phyloP scores from a whole-genome alignment of 1,140 invertebrate genomes.

The Drosophila micromelanica region DNA sequence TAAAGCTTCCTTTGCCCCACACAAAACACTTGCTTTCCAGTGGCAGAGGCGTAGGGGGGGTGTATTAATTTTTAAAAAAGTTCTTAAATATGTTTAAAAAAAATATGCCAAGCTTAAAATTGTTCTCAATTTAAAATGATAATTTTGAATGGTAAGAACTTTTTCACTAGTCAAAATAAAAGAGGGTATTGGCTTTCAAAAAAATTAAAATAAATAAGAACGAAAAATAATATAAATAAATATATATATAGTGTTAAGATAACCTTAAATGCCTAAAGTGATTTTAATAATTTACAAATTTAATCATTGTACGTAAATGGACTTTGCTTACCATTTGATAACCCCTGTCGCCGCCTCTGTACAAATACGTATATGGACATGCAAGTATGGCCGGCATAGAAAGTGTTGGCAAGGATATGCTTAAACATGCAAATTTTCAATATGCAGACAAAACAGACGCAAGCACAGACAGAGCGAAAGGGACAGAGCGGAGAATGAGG shows the following conservation, averaged over 20 bases:
- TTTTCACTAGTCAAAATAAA: too few relatives aligned
- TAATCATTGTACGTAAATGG: neutral
- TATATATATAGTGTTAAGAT: too few relatives aligned
- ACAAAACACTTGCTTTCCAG: constrained; percentile 13
- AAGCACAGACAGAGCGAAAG: constrained; percentile 3
- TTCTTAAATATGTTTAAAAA: too few relatives aligned
- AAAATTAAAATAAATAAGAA: neutral
- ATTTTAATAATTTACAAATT: neutral
- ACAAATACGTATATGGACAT: neutral
- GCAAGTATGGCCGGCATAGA: constrained; percentile 59
- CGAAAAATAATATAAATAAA: too few relatives aligned
- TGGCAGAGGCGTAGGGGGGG: neutral
- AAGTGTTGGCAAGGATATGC: constrained; percentile 82
- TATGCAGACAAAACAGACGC: constrained; percentile 77
- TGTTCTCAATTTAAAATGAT: neutral
- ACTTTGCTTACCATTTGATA: neutral
- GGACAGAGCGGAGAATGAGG: neutral
- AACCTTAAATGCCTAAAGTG: neutral
- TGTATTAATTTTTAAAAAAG: neutral
- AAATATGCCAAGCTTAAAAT: too few relatives aligned
- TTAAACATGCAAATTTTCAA: constrained; percentile 83
- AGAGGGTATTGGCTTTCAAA: too few relatives aligned
- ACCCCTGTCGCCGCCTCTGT: constrained; percentile 7
- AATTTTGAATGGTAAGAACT: too few relatives aligned
- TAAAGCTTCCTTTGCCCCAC: constrained; percentile 21